Conservation (phyloP, 2,888 invertebrate genomes). For the Lapara coniferarum region DNA sequence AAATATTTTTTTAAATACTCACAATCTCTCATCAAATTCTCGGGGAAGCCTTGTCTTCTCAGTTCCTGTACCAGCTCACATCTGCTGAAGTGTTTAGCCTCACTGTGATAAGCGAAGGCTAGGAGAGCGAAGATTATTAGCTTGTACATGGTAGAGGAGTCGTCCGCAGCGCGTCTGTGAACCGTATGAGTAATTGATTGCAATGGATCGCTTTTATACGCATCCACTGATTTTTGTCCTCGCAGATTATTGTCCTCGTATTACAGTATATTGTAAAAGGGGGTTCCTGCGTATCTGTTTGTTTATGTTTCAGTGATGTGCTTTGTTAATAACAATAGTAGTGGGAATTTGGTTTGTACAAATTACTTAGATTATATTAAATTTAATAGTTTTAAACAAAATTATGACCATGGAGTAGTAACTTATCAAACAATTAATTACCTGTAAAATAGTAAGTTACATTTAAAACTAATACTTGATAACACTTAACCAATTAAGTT, state of each 20-base stretch:
- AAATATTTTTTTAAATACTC: conserved; percentile 38
- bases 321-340: background rate
- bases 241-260: conserved; percentile 8
- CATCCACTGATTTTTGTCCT: background rate
- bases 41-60: conserved; percentile 53
- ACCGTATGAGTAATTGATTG: conserved; percentile 12
- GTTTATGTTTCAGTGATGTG: background rate
- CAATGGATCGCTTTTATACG: conserved; percentile 10
- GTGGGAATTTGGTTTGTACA: background rate
- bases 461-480: too few species aligned
- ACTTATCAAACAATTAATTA: too few species aligned
- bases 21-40: conserved; percentile 56
- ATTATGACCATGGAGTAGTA: too few species aligned
- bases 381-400: too few species aligned
- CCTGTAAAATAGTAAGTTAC: too few species aligned
- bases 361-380: too few species aligned
- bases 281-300: conserved; percentile 34
- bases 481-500: too few species aligned
- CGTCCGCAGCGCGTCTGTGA: conserved; percentile 2
- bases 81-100: conserved; percentile 47
- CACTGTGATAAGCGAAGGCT: conserved; percentile 34
- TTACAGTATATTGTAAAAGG: conserved; percentile 27
- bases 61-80: conserved; percentile 55
- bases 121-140: conserved; percentile 32
- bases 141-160: conserved; percentile 38